Percentiles rank a stretch among this genome's conserved stretches.
phyloP scores from a whole-genome alignment of 2,888 invertebrate species.

The Athalia rosae region DNA sequence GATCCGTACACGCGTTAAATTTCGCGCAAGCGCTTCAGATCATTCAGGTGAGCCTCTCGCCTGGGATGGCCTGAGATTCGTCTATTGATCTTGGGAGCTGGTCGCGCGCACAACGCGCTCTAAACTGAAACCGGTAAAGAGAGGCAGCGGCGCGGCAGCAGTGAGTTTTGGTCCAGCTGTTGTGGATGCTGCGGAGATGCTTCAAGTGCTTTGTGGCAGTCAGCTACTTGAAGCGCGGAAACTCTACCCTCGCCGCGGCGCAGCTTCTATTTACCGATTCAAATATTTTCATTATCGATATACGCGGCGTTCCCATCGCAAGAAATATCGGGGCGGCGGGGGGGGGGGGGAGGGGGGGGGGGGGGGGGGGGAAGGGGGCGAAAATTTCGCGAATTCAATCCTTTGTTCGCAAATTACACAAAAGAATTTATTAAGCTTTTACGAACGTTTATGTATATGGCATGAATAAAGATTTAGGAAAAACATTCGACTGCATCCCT shows the following conservation, averaged over 20 bases:
- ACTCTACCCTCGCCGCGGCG: constrained; percentile 18
- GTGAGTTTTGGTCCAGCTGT: constrained; percentile 45
- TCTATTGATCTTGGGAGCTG: constrained; percentile 68
- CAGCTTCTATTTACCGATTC: constrained; percentile 36
- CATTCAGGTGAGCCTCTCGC: constrained; percentile 58
- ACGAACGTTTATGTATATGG: too few species aligned
- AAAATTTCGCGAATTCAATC: too few species aligned
- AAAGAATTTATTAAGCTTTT: too few species aligned
- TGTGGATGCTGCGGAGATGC: constrained; percentile 35
- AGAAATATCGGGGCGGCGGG: too few species aligned
- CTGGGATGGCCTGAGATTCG: constrained; percentile 67
- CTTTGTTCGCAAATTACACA: too few species aligned
- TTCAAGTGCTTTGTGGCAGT: constrained; percentile 9
- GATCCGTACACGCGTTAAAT: constrained; percentile 47
- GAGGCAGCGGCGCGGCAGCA: constrained; percentile 1
- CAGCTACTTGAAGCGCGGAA: constrained; percentile 1
- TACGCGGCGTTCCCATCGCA: neutral
- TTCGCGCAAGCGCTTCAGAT: constrained; percentile 39
- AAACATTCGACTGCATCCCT: too few species aligned
- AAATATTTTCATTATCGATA: neutral
- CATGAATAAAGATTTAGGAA: too few species aligned
- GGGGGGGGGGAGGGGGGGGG: too few species aligned
- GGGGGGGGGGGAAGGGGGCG: too few species aligned
- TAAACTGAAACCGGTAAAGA: constrained; percentile 39
- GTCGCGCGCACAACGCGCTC: constrained; percentile 54